These are phyloP conservation scores for Philereme vetulata DNA, from an alignment of 2,888 invertebrate genomes.

Conservation along the genomic window DNA sequence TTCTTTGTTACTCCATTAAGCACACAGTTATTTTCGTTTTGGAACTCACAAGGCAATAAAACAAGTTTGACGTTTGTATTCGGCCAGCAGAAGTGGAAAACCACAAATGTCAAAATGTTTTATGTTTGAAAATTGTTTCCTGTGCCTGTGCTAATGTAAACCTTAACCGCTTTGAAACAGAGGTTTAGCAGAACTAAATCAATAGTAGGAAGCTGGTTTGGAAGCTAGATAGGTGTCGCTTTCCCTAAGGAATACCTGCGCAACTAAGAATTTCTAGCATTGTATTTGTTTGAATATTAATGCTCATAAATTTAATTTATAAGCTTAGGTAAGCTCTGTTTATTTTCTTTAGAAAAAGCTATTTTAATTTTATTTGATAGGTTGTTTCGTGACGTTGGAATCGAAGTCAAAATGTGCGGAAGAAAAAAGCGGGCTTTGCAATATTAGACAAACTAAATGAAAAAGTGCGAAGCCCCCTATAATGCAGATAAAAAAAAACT, in stretches of 20 bases:
- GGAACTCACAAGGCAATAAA: slow-evolving; percentile 25
- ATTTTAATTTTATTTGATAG: too few species aligned
- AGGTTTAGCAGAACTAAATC: slow-evolving; percentile 2
- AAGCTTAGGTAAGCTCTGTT: too few species aligned
- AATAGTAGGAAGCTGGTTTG: slow-evolving; percentile 13
- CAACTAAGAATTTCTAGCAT: slow-evolving; percentile 23
- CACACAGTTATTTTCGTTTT: slow-evolving; percentile 22
- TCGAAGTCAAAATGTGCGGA: too few species aligned
- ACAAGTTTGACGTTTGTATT: slow-evolving; percentile 24
- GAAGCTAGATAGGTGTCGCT: slow-evolving; percentile 22
- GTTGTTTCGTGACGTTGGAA: too few species aligned
- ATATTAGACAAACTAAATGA: too few species aligned
- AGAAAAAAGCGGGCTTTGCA: too few species aligned
- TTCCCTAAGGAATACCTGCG: slow-evolving; percentile 15
- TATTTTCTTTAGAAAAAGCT: too few species aligned
- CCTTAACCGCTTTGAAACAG: slow-evolving; percentile 6
- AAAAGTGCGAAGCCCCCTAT: not conserved
- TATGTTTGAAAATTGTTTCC: slow-evolving; percentile 25
- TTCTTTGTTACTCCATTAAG: slow-evolving; percentile 17
- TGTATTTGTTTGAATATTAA: not conserved
- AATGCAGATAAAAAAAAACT: not conserved
- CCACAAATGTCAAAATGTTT: slow-evolving; percentile 32
- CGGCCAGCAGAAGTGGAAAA: slow-evolving; percentile 18
- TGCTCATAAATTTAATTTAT: too few species aligned
- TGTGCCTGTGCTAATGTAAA: slow-evolving; percentile 1